These are phyloP conservation scores for Prosopocoilus inquinatus DNA, from an alignment of 2,888 invertebrate species.

Conservation along the genomic window DNA sequence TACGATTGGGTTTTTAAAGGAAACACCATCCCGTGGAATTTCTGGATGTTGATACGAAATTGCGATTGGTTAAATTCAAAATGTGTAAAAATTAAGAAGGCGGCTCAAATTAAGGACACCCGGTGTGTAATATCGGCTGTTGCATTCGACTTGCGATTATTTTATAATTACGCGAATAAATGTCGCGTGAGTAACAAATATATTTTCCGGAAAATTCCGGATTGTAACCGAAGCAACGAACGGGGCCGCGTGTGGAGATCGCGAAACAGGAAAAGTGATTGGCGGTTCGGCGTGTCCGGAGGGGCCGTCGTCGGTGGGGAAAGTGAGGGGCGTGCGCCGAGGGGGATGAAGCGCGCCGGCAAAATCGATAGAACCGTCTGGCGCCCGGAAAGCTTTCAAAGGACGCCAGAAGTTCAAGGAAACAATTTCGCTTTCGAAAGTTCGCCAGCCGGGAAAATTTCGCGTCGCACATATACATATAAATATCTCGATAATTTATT, in stretches of 20 bases:
- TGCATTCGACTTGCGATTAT: too few species aligned
- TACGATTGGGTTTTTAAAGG: too few species aligned
- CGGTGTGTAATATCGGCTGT: too few species aligned
- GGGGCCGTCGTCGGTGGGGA: conserved; percentile 8
- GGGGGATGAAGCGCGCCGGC: conserved; percentile 22
- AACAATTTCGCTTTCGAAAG: conserved; percentile 17
- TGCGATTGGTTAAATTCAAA: too few species aligned
- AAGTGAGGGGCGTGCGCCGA: conserved; percentile 7
- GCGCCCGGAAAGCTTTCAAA: conserved; percentile 29
- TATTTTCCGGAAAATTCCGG: neutral
- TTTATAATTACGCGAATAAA: too few species aligned
- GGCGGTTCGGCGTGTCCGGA: conserved; percentile 8
- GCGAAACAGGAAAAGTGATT: conserved; percentile 14
- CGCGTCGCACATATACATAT: neutral
- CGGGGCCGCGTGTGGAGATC: too few species aligned
- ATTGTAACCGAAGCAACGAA: conserved; percentile 8
- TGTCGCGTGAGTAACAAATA: too few species aligned
- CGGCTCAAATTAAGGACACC: too few species aligned
- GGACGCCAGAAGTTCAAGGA: conserved; percentile 22
- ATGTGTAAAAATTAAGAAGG: too few species aligned
- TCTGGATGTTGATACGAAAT: too few species aligned
- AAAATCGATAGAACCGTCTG: conserved; percentile 35
- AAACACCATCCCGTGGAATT: too few species aligned
- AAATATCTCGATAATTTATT: too few species aligned
- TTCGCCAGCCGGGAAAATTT: neutral